Percentiles rank a stretch among this genome's conserved stretches.
These are phyloP conservation scores for Rhodinocichla rosea DNA, from an alignment of 2,113 vertebrate species.

Conservation along the genomic window DNA sequence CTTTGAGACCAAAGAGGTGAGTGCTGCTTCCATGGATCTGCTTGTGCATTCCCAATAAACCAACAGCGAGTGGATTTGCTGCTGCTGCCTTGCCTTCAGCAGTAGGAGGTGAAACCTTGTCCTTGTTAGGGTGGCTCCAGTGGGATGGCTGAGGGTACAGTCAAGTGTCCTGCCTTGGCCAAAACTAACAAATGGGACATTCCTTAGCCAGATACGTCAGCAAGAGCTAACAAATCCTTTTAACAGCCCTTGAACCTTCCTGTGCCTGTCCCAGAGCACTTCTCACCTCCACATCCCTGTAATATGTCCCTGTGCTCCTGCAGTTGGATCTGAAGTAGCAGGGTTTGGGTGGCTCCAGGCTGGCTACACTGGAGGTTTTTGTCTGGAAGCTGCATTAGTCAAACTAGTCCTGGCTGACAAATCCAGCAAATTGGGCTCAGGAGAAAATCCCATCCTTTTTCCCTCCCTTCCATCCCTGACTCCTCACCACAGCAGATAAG, in stretches of 20 bases:
- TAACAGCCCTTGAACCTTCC: not conserved
- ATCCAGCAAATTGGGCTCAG: not conserved
- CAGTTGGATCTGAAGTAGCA: not conserved
- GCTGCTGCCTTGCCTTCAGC: not conserved
- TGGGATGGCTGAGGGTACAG: not conserved
- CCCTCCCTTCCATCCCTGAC: not conserved
- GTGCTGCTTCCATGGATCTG: not conserved
- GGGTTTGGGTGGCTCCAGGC: not conserved
- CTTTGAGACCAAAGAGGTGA: constrained; percentile 87
- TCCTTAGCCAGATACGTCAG: rapidly evolving
- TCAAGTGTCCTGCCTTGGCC: not conserved
- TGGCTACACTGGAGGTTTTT: not conserved
- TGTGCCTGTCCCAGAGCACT: not conserved
- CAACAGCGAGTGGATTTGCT: not conserved
- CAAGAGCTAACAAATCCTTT: not conserved
- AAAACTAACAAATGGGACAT: not conserved
- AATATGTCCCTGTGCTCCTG: not conserved
- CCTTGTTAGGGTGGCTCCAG: rapidly evolving
- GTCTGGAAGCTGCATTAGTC: not conserved
- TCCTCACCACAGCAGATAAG: not conserved
- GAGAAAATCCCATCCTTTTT: not conserved
- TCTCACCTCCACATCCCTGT: not conserved
- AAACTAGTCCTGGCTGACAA: not conserved
- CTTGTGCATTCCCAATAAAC: not conserved
- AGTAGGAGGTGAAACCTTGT: not conserved